Evolutionary conservation across 1,140 invertebrate species (phyloP).

Genomic region (Pentalonia nigronervosa): DNA sequence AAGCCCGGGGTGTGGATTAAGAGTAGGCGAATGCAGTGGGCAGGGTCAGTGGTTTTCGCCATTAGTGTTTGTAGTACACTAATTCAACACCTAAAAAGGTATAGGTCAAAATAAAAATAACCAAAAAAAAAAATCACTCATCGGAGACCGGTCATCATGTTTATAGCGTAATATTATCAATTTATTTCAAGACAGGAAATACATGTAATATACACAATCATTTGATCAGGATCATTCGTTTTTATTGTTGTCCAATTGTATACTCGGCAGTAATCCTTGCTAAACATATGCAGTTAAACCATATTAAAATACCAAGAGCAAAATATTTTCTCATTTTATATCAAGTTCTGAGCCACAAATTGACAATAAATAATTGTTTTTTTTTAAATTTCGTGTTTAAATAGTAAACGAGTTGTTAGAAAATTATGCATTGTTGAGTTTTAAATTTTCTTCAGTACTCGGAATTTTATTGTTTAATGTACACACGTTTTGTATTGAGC

Average conservation of each 20-base stretch:
- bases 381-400: background rate
- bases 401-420: too few species aligned
- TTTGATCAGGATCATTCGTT: background rate
- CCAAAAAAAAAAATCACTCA: constrained; percentile 28
- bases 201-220: background rate
- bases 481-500: background rate
- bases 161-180: constrained; percentile 41
- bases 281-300: background rate
- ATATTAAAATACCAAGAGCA: background rate
- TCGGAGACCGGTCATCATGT: constrained; percentile 29
- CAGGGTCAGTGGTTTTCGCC: constrained; percentile 39
- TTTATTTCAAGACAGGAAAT: background rate
- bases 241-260: constrained; percentile 28
- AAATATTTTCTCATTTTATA: background rate
- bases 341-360: background rate
- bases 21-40: constrained; percentile 53
- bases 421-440: background rate
- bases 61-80: background rate
- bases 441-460: background rate
- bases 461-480: background rate
- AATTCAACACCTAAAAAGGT: constrained; percentile 50
- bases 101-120: constrained; percentile 38
- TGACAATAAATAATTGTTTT: background rate
- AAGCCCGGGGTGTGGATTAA: constrained; percentile 46
- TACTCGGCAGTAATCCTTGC: background rate